Percentiles rank a stretch among this genome's conserved stretches.
These are phyloP conservation scores for Cheilosia impressa DNA, from an alignment of 2,888 invertebrate genomes.

Conservation along the genomic window DNA sequence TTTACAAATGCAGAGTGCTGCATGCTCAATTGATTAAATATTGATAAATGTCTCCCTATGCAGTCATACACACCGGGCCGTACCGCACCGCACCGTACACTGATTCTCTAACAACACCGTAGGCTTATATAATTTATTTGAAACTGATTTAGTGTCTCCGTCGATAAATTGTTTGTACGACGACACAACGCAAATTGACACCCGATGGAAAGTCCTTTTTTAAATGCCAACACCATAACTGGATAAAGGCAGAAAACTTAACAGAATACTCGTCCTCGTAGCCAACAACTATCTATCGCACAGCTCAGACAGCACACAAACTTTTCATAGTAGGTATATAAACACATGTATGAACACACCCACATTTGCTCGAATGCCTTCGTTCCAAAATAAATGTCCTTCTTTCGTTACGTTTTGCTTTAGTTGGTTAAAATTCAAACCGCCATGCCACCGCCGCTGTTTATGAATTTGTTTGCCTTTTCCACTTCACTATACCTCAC, in stretches of 20 bases:
- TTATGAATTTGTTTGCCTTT: conserved; percentile 2
- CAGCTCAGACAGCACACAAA: conserved; percentile 46
- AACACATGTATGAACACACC: conserved; percentile 74
- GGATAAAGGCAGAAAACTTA: conserved; percentile 28
- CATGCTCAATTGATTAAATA: conserved; percentile 67
- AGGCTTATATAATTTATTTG: conserved; percentile 55
- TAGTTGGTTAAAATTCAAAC: conserved; percentile 7
- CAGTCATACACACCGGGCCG: conserved; percentile 13
- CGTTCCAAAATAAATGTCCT: conserved; percentile 20
- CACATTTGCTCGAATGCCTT: conserved; percentile 61
- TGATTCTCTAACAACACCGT: not conserved
- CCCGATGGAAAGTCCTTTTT: conserved; percentile 36
- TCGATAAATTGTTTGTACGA: not conserved
- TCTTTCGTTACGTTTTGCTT: conserved; percentile 17
- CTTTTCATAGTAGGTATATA: conserved; percentile 57
- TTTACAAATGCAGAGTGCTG: conserved; percentile 47
- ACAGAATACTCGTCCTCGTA: conserved; percentile 1
- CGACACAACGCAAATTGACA: conserved; percentile 19
- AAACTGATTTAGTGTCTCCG: conserved; percentile 28
- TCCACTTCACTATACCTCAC: not conserved
- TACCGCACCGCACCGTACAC: not conserved
- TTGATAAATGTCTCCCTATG: conserved; percentile 46
- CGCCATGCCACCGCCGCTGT: not conserved
- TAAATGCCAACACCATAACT: conserved; percentile 58
- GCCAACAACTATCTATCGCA: conserved; percentile 65